Conservation (phyloP, 2,113 vertebrate species). For the Muntiacus muntjak region DNA sequence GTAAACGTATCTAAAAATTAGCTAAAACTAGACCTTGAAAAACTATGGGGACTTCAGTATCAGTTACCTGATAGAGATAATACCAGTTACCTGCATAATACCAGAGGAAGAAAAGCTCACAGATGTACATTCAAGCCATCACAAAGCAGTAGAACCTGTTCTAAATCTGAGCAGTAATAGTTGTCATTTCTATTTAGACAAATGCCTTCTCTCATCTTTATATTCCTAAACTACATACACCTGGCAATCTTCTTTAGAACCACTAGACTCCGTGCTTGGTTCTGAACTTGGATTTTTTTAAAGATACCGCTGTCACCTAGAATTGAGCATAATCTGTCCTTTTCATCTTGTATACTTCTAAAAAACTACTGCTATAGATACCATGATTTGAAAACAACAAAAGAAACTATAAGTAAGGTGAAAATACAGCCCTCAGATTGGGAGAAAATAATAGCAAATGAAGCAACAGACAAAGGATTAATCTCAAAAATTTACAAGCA, state of each 20-base stretch:
- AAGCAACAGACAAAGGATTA: too few species aligned
- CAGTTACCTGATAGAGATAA: neutral
- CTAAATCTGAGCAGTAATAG: neutral
- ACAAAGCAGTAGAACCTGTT: neutral
- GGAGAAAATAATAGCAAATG: too few species aligned
- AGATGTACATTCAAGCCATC: neutral
- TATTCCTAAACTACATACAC: neutral
- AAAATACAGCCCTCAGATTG: too few species aligned
- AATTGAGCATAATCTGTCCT: neutral
- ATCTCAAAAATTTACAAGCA: too few species aligned
- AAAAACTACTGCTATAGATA: neutral
- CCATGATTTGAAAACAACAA: neutral
- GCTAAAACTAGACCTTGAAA: neutral
- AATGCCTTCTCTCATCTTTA: neutral
- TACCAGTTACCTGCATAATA: neutral
- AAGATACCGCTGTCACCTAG: neutral
- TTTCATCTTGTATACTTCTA: neutral
- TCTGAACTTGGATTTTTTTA: neutral
- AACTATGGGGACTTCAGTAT: neutral
- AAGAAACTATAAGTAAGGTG: too few species aligned
- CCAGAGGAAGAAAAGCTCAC: neutral
- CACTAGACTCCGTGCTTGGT: neutral
- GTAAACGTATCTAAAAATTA: neutral
- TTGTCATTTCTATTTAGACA: slow-evolving; percentile 30
- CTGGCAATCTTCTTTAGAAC: neutral